Evolutionary conservation across 2,113 vertebrate species (phyloP).

Genomic region (Myocastor coypus): DNA sequence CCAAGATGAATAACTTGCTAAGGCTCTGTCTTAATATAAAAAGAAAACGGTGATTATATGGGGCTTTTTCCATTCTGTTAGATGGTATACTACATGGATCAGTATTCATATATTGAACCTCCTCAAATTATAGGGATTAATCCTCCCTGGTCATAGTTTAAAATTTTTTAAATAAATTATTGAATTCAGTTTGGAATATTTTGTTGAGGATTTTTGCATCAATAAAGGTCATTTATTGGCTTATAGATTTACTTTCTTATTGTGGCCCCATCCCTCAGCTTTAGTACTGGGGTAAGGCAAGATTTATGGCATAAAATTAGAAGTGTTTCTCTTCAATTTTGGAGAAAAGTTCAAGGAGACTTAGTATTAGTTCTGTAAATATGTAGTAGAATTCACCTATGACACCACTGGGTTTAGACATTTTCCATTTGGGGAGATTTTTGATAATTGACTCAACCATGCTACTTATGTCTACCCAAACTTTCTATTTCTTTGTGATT

Average conservation of each 20-base stretch:
- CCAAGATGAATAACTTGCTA: not conserved
- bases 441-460: not conserved
- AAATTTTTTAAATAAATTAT: not conserved
- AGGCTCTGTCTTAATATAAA: not conserved
- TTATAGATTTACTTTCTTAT: not conserved
- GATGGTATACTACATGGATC: no score
- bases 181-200: not conserved
- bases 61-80: not conserved
- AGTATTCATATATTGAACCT: not conserved
- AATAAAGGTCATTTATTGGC: not conserved
- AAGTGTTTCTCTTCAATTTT: not conserved
- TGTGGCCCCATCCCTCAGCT: not conserved
- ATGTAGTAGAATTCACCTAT: not conserved
- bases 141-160: not conserved
- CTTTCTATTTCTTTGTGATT: not conserved
- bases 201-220: not conserved
- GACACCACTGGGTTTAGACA: not conserved
- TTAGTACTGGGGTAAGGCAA: not conserved
- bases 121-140: not conserved
- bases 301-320: not conserved
- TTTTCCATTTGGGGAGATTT: not conserved
- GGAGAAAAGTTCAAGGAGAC: not conserved
- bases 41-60: not conserved
- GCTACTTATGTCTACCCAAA: not conserved
- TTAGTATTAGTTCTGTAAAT: not conserved